These are phyloP conservation scores for Forbesichthys agassizii DNA, from an alignment of 2,113 vertebrate genomes.

Conservation along the genomic window DNA sequence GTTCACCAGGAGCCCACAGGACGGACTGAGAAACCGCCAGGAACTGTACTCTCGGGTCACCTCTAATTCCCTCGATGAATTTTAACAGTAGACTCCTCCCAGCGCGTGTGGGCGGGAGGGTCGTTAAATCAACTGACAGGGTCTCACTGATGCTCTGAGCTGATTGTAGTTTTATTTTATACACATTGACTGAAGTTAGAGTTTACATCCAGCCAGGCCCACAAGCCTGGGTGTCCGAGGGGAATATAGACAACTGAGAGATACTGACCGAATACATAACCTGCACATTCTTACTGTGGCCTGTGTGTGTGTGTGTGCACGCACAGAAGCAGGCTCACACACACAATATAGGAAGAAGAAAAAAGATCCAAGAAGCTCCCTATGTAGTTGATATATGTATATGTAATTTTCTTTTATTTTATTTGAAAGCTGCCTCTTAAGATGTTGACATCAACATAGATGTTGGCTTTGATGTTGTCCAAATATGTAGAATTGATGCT, in stretches of 20 bases:
- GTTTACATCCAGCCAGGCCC: slow-evolving; percentile 14
- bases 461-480: slow-evolving; percentile 16
- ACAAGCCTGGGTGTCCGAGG: slow-evolving; percentile 13
- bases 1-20: not conserved
- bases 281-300: not conserved
- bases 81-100: slow-evolving; percentile 16
- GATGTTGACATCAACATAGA: too few relatives aligned
- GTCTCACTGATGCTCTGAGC: slow-evolving; percentile 18
- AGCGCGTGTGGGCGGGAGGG: slow-evolving; percentile 1
- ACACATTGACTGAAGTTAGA: slow-evolving; percentile 33
- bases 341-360: not conserved
- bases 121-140: slow-evolving; percentile 1
- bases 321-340: not conserved
- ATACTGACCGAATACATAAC: slow-evolving; percentile 8
- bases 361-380: slow-evolving; percentile 30
- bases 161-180: not conserved
- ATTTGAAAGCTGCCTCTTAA: slow-evolving; percentile 33
- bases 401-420: slow-evolving; percentile 28
- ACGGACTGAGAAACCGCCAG: slow-evolving; percentile 14
- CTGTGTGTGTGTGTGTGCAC: slow-evolving; percentile 4
- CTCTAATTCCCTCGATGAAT: not conserved
- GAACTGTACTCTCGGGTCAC: slow-evolving; percentile 24
- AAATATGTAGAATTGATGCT: slow-evolving; percentile 29
- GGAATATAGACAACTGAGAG: slow-evolving; percentile 4
- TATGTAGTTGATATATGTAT: slow-evolving; percentile 21